Base-by-base conservation (phyloP, 92 coral and sea anemone species). In the Epizoanthus rinbou region DNA sequence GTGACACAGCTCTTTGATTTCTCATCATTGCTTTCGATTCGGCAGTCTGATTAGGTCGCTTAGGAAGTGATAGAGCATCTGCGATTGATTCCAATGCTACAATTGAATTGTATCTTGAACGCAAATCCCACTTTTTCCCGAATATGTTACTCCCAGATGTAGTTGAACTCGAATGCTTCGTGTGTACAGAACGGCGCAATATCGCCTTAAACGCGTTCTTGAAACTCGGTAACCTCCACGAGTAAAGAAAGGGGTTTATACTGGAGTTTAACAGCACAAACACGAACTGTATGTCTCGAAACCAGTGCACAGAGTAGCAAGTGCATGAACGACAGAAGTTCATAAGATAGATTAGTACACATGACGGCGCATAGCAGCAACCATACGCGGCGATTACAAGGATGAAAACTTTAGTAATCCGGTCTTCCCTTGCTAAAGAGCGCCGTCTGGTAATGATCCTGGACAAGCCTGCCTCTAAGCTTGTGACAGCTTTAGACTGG, bases 201-300 rank as follows among this genome's bases (percentile, higher is more conserved):
- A 82, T 74, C 50, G 25, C 70, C 25, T 35, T 47, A 24, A 87
- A 82, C 10, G 95, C 95, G 67, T 84, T 86, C 41, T 88, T 87
- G 41, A 94, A 75, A 41, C 86, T 82, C 4, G 88, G 91, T 56
- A 91, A 85, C 24, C 85, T 88, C 93, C 94, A 86, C 7, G 95
- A 91, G 56, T 94, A 94, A 11, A 90, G 85, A 41, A 87, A 87
- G 3, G 95, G 95, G 23, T 91, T 94, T 18, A 88, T 63, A 35
- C 88, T 75, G 57, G 93, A 91, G 81, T 93, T 93, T 25, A 91
- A 35, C 84, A 91, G 69, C 52, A 93, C 86, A 43, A 85, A 87
- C 33, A 93, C 80, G 75, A 88, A 93, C 84, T 93, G 97, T 76
- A 93, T 67, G 83, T 93, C 97, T 6, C 97, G 90, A 66, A 91